phyloP scores from a whole-genome alignment of 2,797 vertebrate genomes.

The Heliangelus exortis region DNA sequence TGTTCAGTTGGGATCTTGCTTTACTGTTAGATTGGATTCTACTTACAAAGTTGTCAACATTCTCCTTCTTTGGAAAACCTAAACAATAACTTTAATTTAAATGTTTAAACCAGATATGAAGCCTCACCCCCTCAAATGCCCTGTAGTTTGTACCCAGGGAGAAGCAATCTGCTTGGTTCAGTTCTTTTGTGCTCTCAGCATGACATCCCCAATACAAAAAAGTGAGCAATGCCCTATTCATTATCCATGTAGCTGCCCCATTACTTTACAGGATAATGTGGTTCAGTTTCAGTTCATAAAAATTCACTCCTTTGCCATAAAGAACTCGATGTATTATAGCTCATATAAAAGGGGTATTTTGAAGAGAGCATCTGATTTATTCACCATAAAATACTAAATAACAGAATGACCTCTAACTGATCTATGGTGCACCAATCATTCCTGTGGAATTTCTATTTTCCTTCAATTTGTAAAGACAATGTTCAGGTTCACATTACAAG shows the following conservation, averaged over 20 bases:
- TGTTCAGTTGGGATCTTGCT: neutral
- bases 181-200: neutral
- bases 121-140: neutral
- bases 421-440: neutral
- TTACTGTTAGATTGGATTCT: neutral
- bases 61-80: neutral
- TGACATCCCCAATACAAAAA: neutral
- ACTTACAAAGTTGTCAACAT: neutral
- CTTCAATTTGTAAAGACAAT: neutral
- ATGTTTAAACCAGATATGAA: neutral
- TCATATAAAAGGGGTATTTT: slow-evolving; percentile 14
- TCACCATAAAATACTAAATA: slow-evolving; percentile 57
- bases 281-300: slow-evolving; percentile 66
- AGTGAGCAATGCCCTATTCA: neutral
- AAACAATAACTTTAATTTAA: neutral
- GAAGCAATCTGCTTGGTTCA: neutral
- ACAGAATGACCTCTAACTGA: slow-evolving; percentile 54
- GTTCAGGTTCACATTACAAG: neutral
- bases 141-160: neutral
- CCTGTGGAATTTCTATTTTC: slow-evolving; percentile 28
- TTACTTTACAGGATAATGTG: slow-evolving; percentile 37
- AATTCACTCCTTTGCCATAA: slow-evolving; percentile 53
- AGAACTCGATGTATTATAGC: neutral
- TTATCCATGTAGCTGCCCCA: neutral
- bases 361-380: slow-evolving; percentile 52